phyloP scores from a whole-genome alignment of 1,140 invertebrate genomes.

The Caenorhabditis latens region DNA sequence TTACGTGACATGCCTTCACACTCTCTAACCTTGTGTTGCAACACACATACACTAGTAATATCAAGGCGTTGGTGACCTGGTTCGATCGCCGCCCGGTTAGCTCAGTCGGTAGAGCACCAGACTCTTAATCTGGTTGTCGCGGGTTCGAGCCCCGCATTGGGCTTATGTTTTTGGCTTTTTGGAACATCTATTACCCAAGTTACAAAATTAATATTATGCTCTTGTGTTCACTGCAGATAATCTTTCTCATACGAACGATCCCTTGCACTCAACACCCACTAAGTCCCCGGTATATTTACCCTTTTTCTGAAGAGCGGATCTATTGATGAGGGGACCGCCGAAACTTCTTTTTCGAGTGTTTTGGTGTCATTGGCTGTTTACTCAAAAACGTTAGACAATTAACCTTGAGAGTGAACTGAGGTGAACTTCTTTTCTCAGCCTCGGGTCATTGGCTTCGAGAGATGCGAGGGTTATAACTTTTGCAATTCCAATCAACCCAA shows the following conservation, averaged over 20 bases:
- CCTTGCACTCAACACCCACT: slow-evolving; percentile 20
- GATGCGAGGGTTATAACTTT: slow-evolving; percentile 24
- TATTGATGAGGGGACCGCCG: slow-evolving; percentile 38
- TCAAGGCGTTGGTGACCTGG: not conserved
- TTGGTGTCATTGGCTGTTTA: slow-evolving; percentile 54
- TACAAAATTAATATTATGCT: too few species aligned
- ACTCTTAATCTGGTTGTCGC: slow-evolving; percentile 78
- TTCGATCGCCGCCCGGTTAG: slow-evolving; percentile 70
- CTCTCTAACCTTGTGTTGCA: too few species aligned
- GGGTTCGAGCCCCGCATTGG: slow-evolving; percentile 78
- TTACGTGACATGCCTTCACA: too few species aligned
- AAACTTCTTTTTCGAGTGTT: slow-evolving; percentile 49
- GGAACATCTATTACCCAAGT: too few species aligned
- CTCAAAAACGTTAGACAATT: slow-evolving; percentile 53
- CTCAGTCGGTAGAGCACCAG: slow-evolving; percentile 78
- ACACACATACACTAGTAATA: not conserved
- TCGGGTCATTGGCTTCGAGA: slow-evolving; percentile 50
- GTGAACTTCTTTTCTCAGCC: slow-evolving; percentile 27
- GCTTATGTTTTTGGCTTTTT: slow-evolving; percentile 62
- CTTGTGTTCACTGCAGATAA: not conserved
- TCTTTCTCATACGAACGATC: not conserved
- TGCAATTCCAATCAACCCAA: slow-evolving; percentile 55
- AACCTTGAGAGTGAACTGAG: slow-evolving; percentile 55
- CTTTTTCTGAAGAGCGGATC: slow-evolving; percentile 32
- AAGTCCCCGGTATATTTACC: slow-evolving; percentile 10